phyloP scores from a whole-genome alignment of 2,888 invertebrate genomes.

The Carpatolechia fugitivella region DNA sequence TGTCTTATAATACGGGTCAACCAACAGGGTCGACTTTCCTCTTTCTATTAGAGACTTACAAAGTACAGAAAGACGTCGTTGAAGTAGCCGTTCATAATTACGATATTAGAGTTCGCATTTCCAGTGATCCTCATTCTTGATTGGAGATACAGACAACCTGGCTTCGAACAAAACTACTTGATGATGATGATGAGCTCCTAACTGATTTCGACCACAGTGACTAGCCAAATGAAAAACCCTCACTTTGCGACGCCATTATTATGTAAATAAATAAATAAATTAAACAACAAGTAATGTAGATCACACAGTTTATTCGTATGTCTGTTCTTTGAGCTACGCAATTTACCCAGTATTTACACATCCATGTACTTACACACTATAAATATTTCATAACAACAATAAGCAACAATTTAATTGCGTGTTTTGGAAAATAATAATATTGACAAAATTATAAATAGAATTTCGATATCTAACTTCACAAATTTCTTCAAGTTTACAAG shows the following conservation, averaged over 20 bases:
- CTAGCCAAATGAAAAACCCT: too few species aligned
- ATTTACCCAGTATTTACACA: conserved; percentile 67
- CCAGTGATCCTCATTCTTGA: too few species aligned
- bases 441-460: background rate
- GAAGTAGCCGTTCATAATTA: too few species aligned
- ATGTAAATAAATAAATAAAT: conserved; percentile 17
- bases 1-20: too few species aligned
- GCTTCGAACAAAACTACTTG: too few species aligned
- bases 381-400: conserved; percentile 68
- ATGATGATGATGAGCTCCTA: too few species aligned
- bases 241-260: conserved; percentile 32
- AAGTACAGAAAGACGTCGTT: too few species aligned
- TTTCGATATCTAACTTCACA: background rate
- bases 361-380: conserved; percentile 50
- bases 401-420: conserved; percentile 68
- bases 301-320: conserved; percentile 60
- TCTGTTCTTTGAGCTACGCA: conserved; percentile 65
- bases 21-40: too few species aligned
- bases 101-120: too few species aligned
- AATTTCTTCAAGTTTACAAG: background rate
- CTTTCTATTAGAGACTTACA: too few species aligned
- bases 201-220: too few species aligned
- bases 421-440: conserved; percentile 16
- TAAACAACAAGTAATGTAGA: conserved; percentile 32
- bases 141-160: too few species aligned